Base-by-base conservation (phyloP, 2,888 invertebrate species). In the Conchocele bisecta region DNA sequence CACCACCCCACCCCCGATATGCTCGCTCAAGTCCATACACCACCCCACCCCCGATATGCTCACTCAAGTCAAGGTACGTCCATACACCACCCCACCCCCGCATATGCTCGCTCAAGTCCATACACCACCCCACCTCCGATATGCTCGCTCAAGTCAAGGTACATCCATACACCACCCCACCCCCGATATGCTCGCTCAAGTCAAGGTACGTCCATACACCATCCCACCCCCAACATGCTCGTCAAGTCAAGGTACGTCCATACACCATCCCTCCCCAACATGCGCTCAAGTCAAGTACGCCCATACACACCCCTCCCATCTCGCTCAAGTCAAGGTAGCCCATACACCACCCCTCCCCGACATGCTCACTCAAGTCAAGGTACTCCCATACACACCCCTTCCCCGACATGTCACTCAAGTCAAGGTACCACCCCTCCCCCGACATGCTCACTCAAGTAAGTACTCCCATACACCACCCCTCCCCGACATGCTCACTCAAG, bases 61-160 rank as follows among this genome's bases (percentile, higher is more conserved):
- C 46, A 76, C 83, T 37, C 90, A 90, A 53, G 76, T 92, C 1
- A 81, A 88, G 83, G 93, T 93, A 86, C n/a, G n/a, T n/a, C n/a
- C n/a, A n/a, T n/a, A n/a, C n/a, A n/a, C n/a, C n/a, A n/a, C n/a
- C n/a, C n/a, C n/a, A n/a, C n/a, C n/a, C n/a, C n/a, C n/a, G n/a
- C n/a, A n/a, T n/a, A n/a, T n/a, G n/a, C n/a, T n/a, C n/a, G n/a
- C n/a, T n/a, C n/a, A n/a, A n/a, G n/a, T n/a, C n/a, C n/a, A n/a
- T n/a, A n/a, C n/a, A n/a, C n/a, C n/a, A n/a, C n/a, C n/a, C n/a
- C n/a, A n/a, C n/a, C n/a, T n/a, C n/a, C n/a, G n/a, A n/a, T n/a
- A n/a, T n/a, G n/a, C 82, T 94, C 97, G 0, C 93, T 98, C 86
- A 95, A 97, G 4, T 95, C n/a, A n/a, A n/a, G n/a, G n/a, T n/a